Conservation (phyloP, 2,888 invertebrate species). For the Tenthredo notha region DNA sequence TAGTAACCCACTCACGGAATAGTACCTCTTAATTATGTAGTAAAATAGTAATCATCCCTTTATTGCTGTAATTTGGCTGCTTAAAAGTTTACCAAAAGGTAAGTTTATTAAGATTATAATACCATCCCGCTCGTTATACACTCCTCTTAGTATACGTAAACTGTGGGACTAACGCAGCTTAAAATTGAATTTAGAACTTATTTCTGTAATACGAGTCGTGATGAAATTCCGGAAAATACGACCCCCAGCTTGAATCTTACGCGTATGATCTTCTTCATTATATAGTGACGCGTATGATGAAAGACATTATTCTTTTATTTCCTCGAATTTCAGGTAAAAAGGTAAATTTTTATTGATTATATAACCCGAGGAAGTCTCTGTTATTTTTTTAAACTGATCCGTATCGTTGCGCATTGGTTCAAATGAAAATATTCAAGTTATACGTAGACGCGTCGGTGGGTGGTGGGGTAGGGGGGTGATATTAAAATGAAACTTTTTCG, state of each 20-base stretch:
- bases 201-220: constrained; percentile 7
- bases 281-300: not conserved
- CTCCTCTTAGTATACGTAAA: constrained; percentile 7
- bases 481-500: constrained; percentile 35
- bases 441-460: not conserved
- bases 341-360: not conserved
- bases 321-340: not conserved
- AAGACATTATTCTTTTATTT: not conserved
- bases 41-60: constrained; percentile 51
- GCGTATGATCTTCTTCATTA: not conserved
- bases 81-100: constrained; percentile 49
- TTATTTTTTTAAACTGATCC: not conserved
- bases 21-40: constrained; percentile 51
- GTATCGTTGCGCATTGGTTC: not conserved
- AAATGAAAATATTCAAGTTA: not conserved
- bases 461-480: no score
- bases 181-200: constrained; percentile 42
- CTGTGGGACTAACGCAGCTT: constrained; percentile 13
- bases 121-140: constrained; percentile 35
- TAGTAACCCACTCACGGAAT: constrained; percentile 46
- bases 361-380: not conserved
- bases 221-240: constrained; percentile 12
- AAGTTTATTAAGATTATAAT: constrained; percentile 50
- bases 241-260: not conserved
- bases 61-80: constrained; percentile 48